Percentiles rank a stretch among this genome's conserved stretches.
Conservation (phyloP, 2,113 vertebrate genomes). For the Triplophysa dalaica region DNA sequence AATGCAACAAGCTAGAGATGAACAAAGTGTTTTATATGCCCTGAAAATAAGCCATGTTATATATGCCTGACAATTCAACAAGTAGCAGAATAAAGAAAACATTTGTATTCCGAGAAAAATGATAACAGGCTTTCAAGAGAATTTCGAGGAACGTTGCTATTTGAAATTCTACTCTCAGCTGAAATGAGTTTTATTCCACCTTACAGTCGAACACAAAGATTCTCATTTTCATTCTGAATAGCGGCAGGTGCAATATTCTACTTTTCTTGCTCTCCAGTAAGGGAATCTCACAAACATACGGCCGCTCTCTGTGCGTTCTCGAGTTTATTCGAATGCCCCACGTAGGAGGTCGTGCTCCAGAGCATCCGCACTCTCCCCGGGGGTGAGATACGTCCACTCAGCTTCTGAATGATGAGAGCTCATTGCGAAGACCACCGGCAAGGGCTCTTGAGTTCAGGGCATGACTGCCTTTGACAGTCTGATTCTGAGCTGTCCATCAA, state of each 20-base stretch:
- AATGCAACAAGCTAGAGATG: not conserved
- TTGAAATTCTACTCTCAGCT: not conserved
- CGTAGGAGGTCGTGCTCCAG: not conserved
- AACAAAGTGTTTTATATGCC: not conserved
- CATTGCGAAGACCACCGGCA: slow-evolving; percentile 20
- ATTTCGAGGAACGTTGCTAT: not conserved
- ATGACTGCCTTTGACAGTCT: slow-evolving; percentile 20
- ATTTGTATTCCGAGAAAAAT: slow-evolving; percentile 16
- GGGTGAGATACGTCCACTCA: slow-evolving; percentile 15
- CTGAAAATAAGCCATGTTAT: not conserved
- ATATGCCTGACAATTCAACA: not conserved
- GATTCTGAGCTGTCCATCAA: slow-evolving; percentile 33
- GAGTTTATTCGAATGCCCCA: not conserved
- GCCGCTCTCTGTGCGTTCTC: not conserved
- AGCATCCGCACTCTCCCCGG: not conserved
- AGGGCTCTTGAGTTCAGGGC: slow-evolving; percentile 35
- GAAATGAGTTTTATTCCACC: slow-evolving; percentile 7
- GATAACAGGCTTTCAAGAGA: slow-evolving; percentile 7
- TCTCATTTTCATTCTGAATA: not conserved
- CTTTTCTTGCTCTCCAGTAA: not conserved
- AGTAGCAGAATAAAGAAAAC: not conserved
- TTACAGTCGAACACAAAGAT: not conserved
- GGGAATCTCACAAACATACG: not conserved
- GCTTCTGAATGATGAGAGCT: slow-evolving; percentile 35
- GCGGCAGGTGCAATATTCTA: not conserved